Conservation (phyloP, 2,888 invertebrate species). For the Eristalis pertinax region DNA sequence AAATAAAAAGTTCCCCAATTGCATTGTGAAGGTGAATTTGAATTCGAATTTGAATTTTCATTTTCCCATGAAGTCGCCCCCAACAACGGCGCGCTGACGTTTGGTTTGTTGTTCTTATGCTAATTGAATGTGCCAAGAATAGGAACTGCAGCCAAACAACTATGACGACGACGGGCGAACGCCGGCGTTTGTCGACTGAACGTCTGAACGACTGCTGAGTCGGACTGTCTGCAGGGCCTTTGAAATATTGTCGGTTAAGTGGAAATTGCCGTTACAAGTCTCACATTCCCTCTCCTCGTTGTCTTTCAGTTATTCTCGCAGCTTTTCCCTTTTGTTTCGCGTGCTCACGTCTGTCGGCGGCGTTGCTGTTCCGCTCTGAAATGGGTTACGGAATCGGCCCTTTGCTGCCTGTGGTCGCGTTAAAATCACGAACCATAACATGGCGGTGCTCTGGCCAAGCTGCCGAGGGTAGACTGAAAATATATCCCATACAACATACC, state of each 20-base stretch:
- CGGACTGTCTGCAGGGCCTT: conserved; percentile 43
- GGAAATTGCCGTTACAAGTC: conserved; percentile 64
- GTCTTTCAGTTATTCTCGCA: conserved; percentile 48
- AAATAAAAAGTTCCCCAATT: conserved; percentile 21
- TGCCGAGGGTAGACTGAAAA: conserved; percentile 33
- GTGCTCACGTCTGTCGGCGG: conserved; percentile 7
- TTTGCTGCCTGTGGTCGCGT: conserved; percentile 31
- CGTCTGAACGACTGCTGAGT: conserved; percentile 2
- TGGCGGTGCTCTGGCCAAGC: not conserved
- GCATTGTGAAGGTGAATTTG: conserved; percentile 55
- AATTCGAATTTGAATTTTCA: conserved; percentile 66
- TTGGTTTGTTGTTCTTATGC: conserved; percentile 65
- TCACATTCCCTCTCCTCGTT: conserved; percentile 26
- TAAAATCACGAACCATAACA: conserved; percentile 68
- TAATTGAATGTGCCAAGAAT: conserved; percentile 60
- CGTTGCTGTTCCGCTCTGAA: conserved; percentile 39
- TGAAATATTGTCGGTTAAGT: conserved; percentile 35
- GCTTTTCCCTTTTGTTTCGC: conserved; percentile 70
- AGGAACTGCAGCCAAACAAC: conserved; percentile 36
- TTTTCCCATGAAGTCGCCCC: conserved; percentile 58
- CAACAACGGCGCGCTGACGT: conserved; percentile 16
- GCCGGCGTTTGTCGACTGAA: not conserved
- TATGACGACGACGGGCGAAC: conserved; percentile 39
- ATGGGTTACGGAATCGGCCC: conserved; percentile 60
- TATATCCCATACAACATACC: conserved; percentile 65